These are phyloP conservation scores for Masticophis lateralis DNA, from an alignment of 2,797 vertebrate species.

Conservation along the genomic window DNA sequence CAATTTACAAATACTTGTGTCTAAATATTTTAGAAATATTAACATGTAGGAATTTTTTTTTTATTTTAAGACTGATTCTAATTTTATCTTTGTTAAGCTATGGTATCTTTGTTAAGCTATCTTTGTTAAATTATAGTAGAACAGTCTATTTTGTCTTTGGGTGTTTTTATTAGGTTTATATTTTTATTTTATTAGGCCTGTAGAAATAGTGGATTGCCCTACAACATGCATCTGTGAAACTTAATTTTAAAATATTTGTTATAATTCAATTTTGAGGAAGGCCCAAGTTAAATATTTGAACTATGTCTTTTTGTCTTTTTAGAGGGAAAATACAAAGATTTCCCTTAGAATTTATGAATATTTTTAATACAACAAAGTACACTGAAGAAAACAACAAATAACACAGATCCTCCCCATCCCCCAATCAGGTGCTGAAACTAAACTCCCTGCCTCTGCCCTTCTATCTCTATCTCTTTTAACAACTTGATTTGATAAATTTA, in stretches of 20 bases:
- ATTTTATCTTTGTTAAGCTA: neutral
- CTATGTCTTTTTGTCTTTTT: neutral
- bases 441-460: neutral
- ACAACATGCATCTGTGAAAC: neutral
- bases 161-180: neutral
- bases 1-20: neutral
- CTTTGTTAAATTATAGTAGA: neutral
- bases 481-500: neutral
- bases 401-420: neutral
- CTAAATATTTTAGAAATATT: neutral
- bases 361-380: constrained; percentile 50
- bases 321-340: constrained; percentile 35
- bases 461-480: neutral
- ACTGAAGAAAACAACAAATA: constrained; percentile 17
- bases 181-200: neutral
- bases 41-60: neutral
- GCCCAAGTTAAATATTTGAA: neutral
- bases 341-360: constrained; percentile 49
- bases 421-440: neutral
- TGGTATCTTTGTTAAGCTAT: neutral
- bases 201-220: neutral
- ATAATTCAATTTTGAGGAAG: constrained; percentile 20
- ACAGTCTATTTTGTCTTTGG: neutral
- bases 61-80: neutral
- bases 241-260: constrained; percentile 27